A percentile compares a stretch with the other conserved stretches of the same genome.
phyloP scores from a whole-genome alignment of 2,888 invertebrate genomes.

The Phyllotreta cruciferae region DNA sequence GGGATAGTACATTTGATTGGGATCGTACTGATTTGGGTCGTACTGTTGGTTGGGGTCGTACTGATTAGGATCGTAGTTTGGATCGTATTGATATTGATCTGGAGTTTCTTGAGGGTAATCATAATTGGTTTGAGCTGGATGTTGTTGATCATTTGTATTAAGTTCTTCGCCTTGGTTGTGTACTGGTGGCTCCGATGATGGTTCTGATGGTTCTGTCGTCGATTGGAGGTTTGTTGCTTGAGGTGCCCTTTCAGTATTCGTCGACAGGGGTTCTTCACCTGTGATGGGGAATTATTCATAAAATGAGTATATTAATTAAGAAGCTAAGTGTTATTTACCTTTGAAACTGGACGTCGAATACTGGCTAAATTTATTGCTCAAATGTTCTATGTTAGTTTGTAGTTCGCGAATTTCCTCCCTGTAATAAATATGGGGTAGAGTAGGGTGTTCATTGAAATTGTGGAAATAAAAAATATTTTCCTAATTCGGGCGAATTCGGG shows the following conservation, averaged over 20 bases:
- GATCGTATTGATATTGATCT: slow-evolving; percentile 34
- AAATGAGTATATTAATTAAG: neutral
- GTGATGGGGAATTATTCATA: slow-evolving; percentile 10
- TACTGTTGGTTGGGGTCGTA: slow-evolving; percentile 38
- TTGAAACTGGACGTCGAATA: slow-evolving; percentile 47
- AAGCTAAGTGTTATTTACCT: slow-evolving; percentile 45
- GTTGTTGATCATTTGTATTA: slow-evolving; percentile 31
- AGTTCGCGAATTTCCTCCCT: slow-evolving; percentile 81
- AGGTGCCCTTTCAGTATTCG: slow-evolving; percentile 50
- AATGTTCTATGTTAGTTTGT: slow-evolving; percentile 79
- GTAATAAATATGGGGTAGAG: slow-evolving; percentile 56
- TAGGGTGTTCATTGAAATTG: neutral
- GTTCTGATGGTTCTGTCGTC: slow-evolving; percentile 28
- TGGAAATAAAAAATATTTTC: neutral
- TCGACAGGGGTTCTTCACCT: slow-evolving; percentile 51
- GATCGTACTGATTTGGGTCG: slow-evolving; percentile 41
- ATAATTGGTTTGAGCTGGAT: slow-evolving; percentile 5
- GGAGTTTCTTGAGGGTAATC: slow-evolving; percentile 13
- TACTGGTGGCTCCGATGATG: slow-evolving; percentile 3
- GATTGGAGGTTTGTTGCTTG: slow-evolving; percentile 38
- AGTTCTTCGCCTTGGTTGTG: slow-evolving; percentile 30
- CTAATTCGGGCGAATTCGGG: neutral
- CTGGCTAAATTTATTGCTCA: slow-evolving; percentile 61
- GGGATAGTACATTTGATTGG: slow-evolving; percentile 44
- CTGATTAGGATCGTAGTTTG: slow-evolving; percentile 17